Evolutionary conservation across 2,888 invertebrate species (phyloP).

Genomic region (Notodonta dromedarius): DNA sequence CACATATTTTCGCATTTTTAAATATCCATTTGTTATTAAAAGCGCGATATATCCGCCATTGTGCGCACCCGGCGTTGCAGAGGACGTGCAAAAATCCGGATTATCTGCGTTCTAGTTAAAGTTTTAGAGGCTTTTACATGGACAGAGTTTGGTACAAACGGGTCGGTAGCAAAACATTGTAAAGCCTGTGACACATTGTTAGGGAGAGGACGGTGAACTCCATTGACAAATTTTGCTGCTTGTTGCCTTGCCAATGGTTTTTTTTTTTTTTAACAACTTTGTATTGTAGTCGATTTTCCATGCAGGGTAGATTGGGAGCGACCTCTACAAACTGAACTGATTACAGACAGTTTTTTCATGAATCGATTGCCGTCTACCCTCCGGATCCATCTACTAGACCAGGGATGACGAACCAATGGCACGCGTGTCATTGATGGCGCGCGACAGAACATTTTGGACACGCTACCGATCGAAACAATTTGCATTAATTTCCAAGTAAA

Average conservation of each 20-base stretch:
- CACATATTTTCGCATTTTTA: constrained; percentile 34
- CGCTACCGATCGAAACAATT: too few species aligned
- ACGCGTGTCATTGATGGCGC: too few species aligned
- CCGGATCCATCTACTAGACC: too few species aligned
- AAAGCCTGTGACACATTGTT: not conserved
- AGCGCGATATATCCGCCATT: constrained; percentile 31
- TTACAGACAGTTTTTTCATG: not conserved
- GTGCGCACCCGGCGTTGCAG: constrained; percentile 30
- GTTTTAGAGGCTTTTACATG: constrained; percentile 22
- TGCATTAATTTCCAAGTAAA: too few species aligned
- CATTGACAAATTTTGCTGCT: too few species aligned
- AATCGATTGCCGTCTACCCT: not conserved
- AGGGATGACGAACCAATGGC: too few species aligned
- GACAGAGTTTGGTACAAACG: not conserved
- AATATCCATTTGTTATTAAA: constrained; percentile 41
- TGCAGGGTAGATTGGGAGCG: too few species aligned
- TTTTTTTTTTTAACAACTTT: too few species aligned
- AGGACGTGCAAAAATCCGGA: constrained; percentile 28
- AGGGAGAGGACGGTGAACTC: not conserved
- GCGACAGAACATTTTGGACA: too few species aligned
- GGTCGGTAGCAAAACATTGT: not conserved
- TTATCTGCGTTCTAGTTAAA: constrained; percentile 29
- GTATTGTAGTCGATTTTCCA: too few species aligned
- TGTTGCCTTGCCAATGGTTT: too few species aligned
- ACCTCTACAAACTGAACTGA: not conserved